These are phyloP conservation scores for Malurus alboscapulatus DNA, from an alignment of 2,113 vertebrate genomes.

Conservation along the genomic window DNA sequence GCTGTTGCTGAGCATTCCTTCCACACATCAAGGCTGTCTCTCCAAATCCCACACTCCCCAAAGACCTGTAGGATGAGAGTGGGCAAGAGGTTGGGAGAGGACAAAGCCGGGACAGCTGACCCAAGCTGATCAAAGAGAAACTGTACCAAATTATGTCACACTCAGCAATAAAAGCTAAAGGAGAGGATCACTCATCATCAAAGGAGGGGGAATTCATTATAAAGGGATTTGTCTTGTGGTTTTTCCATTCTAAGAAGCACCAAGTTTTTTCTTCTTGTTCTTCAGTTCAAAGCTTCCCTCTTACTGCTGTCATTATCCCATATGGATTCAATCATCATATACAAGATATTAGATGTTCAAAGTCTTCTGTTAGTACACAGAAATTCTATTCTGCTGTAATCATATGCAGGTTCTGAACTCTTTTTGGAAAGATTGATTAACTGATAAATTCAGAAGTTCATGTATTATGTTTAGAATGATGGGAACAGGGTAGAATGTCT, in stretches of 20 bases:
- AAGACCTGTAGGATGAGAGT: neutral
- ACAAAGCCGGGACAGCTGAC: neutral
- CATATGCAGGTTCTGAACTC: neutral
- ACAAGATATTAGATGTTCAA: neutral
- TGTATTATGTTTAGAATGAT: neutral
- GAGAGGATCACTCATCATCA: neutral
- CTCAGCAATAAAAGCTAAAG: neutral
- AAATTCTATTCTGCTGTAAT: neutral
- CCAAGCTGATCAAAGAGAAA: neutral
- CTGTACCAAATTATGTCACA: neutral
- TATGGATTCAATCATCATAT: neutral
- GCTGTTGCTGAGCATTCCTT: neutral
- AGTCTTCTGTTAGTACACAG: neutral
- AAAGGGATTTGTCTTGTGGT: neutral
- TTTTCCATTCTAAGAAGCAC: neutral
- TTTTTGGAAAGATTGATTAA: neutral
- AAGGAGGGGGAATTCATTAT: neutral
- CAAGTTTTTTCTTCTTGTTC: neutral
- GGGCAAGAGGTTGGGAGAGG: neutral
- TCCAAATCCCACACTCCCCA: neutral
- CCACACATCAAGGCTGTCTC: neutral
- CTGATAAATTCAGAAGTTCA: neutral
- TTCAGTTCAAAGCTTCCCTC: neutral
- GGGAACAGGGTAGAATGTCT: fast-evolving
- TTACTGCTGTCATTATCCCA: neutral